Conservation (phyloP, 1,140 invertebrate species). For the Drosophila fuyamai region DNA sequence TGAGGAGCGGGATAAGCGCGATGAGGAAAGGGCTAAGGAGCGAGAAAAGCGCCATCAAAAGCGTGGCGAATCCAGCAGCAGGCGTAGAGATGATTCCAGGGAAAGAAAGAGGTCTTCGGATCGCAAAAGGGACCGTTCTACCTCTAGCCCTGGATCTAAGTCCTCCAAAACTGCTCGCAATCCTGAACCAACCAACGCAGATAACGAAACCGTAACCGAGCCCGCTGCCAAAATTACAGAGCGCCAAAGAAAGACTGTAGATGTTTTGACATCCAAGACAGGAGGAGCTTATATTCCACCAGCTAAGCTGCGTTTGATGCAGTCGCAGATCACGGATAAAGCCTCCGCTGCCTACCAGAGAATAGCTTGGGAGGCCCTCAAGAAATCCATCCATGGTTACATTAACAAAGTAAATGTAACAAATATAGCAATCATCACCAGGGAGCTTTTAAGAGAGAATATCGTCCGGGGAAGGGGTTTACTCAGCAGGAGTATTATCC, state of each 20-base stretch:
- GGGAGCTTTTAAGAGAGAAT: slow-evolving; percentile 97
- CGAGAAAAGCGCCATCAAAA: slow-evolving; percentile 59
- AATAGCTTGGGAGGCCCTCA: slow-evolving; percentile 99
- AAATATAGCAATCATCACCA: slow-evolving; percentile 96
- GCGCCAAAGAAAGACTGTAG: slow-evolving; percentile 85
- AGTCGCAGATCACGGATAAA: slow-evolving; percentile 97
- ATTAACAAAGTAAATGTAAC: slow-evolving; percentile 99
- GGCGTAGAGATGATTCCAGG: slow-evolving; percentile 21
- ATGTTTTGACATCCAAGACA: slow-evolving; percentile 93
- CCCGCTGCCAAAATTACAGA: slow-evolving; percentile 77
- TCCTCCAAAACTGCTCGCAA: slow-evolving; percentile 8
- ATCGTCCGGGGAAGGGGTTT: slow-evolving; percentile 97
- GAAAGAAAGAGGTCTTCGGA: slow-evolving; percentile 15
- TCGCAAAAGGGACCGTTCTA: slow-evolving; percentile 16
- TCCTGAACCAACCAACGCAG: slow-evolving; percentile 12
- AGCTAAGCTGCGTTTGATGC: slow-evolving; percentile 96
- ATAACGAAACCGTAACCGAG: slow-evolving; percentile 74
- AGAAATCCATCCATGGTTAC: slow-evolving; percentile 99
- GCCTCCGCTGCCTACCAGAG: slow-evolving; percentile 96
- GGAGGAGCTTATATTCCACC: slow-evolving; percentile 99
- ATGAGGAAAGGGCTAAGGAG: slow-evolving; percentile 61
- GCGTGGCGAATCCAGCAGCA: slow-evolving; percentile 17
- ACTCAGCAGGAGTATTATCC: slow-evolving; percentile 95
- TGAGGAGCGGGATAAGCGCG: slow-evolving; percentile 63
- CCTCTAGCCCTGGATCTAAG: slow-evolving; percentile 8